A percentile compares a stretch with the other conserved stretches of the same genome.
Conservation (phyloP, 1,140 invertebrate species). For the Wasmannia auropunctata region DNA sequence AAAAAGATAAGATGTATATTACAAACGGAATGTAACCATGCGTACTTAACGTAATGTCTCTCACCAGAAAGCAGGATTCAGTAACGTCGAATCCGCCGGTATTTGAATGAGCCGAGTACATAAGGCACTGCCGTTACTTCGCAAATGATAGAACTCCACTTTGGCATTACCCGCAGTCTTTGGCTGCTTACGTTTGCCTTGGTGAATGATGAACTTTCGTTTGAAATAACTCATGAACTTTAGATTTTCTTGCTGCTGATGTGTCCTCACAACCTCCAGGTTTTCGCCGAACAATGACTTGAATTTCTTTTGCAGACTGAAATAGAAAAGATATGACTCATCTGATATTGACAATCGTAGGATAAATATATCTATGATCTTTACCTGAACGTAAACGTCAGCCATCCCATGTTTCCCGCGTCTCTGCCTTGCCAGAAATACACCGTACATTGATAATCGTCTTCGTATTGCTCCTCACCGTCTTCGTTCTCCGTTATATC, state of each 20-base stretch:
- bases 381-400: constrained; percentile 98
- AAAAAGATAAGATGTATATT: constrained; percentile 70
- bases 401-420: constrained; percentile 99
- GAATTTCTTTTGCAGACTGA: constrained; percentile 98
- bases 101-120: constrained; percentile 98
- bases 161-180: constrained; percentile 85
- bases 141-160: constrained; percentile 97
- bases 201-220: constrained; percentile 96
- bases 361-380: not conserved
- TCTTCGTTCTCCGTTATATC: constrained; percentile 88
- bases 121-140: constrained; percentile 97
- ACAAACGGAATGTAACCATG: not conserved
- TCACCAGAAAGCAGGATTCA: constrained; percentile 95
- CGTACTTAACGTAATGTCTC: constrained; percentile 49
- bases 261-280: constrained; percentile 98
- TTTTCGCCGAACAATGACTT: constrained; percentile 97
- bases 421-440: constrained; percentile 99
- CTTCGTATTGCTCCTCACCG: constrained; percentile 90
- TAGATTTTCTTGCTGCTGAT: constrained; percentile 99
- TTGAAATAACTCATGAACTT: constrained; percentile 99
- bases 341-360: not conserved
- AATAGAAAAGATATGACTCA: constrained; percentile 53
- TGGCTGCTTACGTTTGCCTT: constrained; percentile 92
- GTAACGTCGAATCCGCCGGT: constrained; percentile 90
- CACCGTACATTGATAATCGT: constrained; percentile 98